These are phyloP conservation scores for Pediacus dermestoides DNA, from an alignment of 2,888 invertebrate genomes.

Conservation along the genomic window DNA sequence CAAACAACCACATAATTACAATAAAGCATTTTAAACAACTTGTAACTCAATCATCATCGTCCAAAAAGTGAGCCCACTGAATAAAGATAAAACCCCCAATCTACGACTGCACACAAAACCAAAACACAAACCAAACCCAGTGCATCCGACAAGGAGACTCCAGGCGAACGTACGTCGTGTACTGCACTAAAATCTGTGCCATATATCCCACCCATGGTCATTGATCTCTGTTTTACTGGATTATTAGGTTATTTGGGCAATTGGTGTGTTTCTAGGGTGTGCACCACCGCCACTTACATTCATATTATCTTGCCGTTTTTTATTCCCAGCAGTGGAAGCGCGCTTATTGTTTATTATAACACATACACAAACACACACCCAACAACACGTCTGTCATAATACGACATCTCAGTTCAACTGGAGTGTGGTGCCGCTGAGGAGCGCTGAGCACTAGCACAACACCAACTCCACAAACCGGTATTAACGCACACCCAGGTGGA, in stretches of 20 bases:
- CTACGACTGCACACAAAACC: constrained; percentile 20
- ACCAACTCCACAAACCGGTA: no score
- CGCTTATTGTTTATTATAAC: constrained; percentile 25
- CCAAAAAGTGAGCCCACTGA: constrained; percentile 23
- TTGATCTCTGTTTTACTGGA: constrained; percentile 43
- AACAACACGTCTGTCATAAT: constrained; percentile 29
- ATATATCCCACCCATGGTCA: constrained; percentile 51
- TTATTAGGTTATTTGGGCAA: constrained; percentile 13
- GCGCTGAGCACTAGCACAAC: no score
- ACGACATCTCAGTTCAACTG: constrained; percentile 16
- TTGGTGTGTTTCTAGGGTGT: constrained; percentile 1
- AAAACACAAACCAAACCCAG: constrained; percentile 17
- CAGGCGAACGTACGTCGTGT: constrained; percentile 28
- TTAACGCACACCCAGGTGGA: no score
- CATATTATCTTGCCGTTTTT: constrained; percentile 27
- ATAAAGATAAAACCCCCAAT: constrained; percentile 20
- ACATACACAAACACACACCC: constrained; percentile 35
- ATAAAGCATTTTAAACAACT: constrained; percentile 13
- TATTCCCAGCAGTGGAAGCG: constrained; percentile 25
- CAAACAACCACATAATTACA: constrained; percentile 18
- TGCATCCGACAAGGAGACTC: constrained; percentile 19
- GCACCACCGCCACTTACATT: constrained; percentile 32
- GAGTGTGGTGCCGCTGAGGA: no score
- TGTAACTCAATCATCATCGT: constrained; percentile 20
- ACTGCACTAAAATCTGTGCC: constrained; percentile 31